Percentiles rank a stretch among this genome's conserved stretches.
Conservation (phyloP, 2,113 vertebrate genomes). For the Caloenas nicobarica region DNA sequence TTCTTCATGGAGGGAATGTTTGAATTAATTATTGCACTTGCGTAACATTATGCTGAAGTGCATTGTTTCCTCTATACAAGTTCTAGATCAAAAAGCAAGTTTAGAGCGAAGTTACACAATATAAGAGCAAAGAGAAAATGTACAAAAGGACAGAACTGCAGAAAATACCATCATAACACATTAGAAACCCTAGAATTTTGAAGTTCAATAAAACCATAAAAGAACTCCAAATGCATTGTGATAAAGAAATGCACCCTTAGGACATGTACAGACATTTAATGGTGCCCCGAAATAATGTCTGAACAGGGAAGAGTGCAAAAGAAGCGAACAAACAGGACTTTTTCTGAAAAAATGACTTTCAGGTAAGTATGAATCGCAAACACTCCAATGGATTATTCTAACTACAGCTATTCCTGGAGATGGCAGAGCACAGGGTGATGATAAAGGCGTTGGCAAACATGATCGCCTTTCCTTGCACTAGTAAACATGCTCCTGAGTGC, state of each 20-base stretch:
- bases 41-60: background rate
- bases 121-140: background rate
- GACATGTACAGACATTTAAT: background rate
- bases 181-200: background rate
- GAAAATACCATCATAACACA: background rate
- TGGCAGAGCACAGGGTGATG: background rate
- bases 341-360: background rate
- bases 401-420: background rate
- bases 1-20: background rate
- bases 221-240: background rate
- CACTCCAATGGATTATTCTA: background rate
- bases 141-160: background rate
- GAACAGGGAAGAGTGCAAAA: background rate
- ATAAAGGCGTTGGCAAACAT: background rate
- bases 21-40: background rate
- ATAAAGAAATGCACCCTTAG: background rate
- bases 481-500: background rate
- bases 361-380: background rate
- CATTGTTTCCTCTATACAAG: background rate
- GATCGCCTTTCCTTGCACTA: fast-evolving
- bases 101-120: background rate
- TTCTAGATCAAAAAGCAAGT: background rate
- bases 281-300: background rate
- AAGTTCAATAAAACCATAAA: background rate
- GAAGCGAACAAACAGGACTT: background rate